Conservation (phyloP, 2,113 vertebrate species). For the Lycocorax pyrrhopterus region DNA sequence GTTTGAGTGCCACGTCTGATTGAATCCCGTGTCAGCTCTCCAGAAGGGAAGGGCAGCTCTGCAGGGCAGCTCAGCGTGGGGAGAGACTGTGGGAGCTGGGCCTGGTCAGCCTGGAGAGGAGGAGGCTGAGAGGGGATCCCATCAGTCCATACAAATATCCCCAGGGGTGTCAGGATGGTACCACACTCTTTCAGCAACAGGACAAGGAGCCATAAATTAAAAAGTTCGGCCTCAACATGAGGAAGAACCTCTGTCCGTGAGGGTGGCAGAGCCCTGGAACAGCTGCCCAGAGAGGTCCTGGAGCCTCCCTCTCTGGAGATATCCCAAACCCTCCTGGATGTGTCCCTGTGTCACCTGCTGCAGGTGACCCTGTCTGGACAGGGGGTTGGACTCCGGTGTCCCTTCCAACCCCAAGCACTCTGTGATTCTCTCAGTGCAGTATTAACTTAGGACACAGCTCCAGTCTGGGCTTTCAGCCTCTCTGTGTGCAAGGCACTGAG, state of each 20-base stretch:
- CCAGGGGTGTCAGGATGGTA: neutral
- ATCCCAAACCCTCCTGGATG: neutral
- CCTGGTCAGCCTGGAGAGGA: neutral
- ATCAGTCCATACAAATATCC: fast-evolving
- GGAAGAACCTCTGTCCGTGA: neutral
- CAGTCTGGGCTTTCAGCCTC: neutral
- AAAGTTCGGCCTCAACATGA: fast-evolving
- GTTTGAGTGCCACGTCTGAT: neutral
- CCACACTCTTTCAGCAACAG: neutral
- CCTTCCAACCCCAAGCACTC: neutral
- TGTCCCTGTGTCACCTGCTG: neutral
- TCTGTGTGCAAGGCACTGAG: neutral
- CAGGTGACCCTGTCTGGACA: neutral
- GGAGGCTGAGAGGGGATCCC: neutral
- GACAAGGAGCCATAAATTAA: neutral
- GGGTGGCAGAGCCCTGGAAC: neutral
- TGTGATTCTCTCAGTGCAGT: neutral
- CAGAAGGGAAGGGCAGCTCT: neutral
- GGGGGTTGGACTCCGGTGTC: neutral
- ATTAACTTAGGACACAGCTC: neutral
- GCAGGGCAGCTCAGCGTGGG: neutral
- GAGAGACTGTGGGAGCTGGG: neutral
- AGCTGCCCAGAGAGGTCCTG: neutral
- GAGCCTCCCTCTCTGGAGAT: neutral
- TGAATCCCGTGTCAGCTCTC: neutral